Evolutionary conservation across 2,888 invertebrate genomes (phyloP), one percentile per base, ranked within the genome.

Genomic region (Drosophila acutilabella): DNA sequence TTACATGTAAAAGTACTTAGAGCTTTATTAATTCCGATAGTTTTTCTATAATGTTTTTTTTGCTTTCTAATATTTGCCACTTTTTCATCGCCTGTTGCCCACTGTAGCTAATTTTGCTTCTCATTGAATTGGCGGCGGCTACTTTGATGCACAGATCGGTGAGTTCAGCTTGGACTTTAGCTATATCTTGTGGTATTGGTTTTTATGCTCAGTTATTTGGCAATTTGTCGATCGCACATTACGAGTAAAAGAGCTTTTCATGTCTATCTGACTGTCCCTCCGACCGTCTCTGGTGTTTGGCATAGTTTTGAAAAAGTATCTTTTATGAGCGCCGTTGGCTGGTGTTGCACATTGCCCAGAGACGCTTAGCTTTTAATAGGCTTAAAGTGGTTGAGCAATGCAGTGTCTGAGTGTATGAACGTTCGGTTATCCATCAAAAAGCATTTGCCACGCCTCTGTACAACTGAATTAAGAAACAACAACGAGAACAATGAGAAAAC

Each of bases 161-260:
- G 73, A 65, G 66, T 65, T 51, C 30, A 8, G 52, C 48, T 68
- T 59, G 42, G 47, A 48, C 47, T 61, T 61, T n/a, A 41, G 16
- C 64, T n/a, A n/a, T 20, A 42, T 36, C 42, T 66, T 64, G 50
- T 52, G 38, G 64, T 61, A 58, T 64, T 72, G 73, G 64, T 64
- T 73, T 65, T 68, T 75, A 56, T 61, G 33, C 51, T 64, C 74
- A 69, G 76, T 70, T 65, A 88, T 83, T 83, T 81, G 88, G 82
- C 88, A 88, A 83, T 83, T 83, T 83, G 82, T 83, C 80, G 74
- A 70, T 80, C 69, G 69, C 71, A 78, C 81, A 73, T 73, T 78
- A 58, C 56, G 70, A 61, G 78, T 60, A 64, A 72, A 69, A 81
- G 33, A 66, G 13, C 23, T 13, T 47, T 20, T 57, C 38, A 18